Evolutionary conservation across 2,113 vertebrate species (phyloP).

Genomic region (Pimephales promelas): DNA sequence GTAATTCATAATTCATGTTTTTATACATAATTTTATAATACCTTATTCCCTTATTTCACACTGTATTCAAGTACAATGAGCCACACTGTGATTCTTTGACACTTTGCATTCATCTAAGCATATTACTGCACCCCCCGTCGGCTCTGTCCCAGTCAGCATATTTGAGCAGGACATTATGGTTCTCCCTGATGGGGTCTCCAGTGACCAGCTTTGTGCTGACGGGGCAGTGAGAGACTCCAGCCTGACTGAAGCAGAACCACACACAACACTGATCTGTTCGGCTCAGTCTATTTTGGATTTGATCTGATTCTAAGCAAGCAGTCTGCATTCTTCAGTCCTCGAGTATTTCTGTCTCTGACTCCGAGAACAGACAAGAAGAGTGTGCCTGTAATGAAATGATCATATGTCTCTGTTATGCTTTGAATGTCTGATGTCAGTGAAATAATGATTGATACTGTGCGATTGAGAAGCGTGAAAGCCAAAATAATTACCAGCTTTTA

Average conservation of each 20-base stretch:
- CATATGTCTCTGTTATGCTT: constrained; percentile 28
- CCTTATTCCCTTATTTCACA: background rate
- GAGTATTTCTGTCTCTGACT: constrained; percentile 4
- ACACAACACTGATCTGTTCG: background rate
- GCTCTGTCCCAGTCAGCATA: constrained; percentile 48
- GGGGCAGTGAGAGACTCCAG: constrained; percentile 24
- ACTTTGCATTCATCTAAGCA: constrained; percentile 23
- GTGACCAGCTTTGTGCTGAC: constrained; percentile 50
- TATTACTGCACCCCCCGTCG: background rate
- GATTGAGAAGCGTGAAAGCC: constrained; percentile 35
- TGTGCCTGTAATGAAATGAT: constrained; percentile 18
- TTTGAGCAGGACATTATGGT: constrained; percentile 33
- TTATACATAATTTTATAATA: background rate
- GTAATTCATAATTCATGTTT: background rate
- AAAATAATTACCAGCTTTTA: constrained; percentile 39
- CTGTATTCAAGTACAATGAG: background rate
- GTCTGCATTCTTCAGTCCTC: constrained; percentile 1
- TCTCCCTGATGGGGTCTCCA: constrained; percentile 22
- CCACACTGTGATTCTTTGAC: background rate
- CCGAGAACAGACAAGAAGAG: constrained; percentile 1
- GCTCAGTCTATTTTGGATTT: constrained; percentile 27
- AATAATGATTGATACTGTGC: constrained; percentile 15
- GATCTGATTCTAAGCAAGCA: background rate
- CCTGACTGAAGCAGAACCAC: constrained; percentile 4
- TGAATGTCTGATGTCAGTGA: constrained; percentile 17